A percentile compares a stretch with the other conserved stretches of the same genome.
phyloP scores from a whole-genome alignment of 2,797 vertebrate genomes.

The Eleutherodactylus coqui region DNA sequence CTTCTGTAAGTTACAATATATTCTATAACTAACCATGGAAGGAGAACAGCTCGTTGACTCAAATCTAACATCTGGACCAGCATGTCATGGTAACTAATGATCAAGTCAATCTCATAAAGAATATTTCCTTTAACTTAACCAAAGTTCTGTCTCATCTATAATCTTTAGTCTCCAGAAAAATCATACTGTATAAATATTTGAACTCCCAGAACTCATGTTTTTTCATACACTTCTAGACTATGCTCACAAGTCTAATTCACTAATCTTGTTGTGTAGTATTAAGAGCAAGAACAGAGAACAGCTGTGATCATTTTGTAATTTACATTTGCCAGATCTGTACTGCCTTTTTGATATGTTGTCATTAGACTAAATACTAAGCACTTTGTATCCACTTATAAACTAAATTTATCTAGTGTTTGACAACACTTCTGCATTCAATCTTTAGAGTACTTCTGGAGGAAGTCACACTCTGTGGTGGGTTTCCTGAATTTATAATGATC shows the following conservation, averaged over 20 bases:
- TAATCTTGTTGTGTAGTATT: background rate
- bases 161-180: background rate
- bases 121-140: conserved; percentile 6
- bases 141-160: background rate
- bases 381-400: conserved; percentile 34
- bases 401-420: conserved; percentile 43
- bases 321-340: conserved; percentile 52
- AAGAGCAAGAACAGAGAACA: conserved; percentile 33
- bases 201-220: background rate
- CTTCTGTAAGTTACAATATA: background rate
- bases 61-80: background rate
- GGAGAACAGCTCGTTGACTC: background rate
- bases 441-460: conserved; percentile 39
- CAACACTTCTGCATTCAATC: conserved; percentile 45
- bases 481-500: conserved; percentile 45
- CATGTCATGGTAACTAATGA: background rate
- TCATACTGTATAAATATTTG: conserved; percentile 14
- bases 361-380: conserved; percentile 43
- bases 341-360: conserved; percentile 43
- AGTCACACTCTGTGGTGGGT: conserved; percentile 32
- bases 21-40: background rate
- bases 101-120: background rate
- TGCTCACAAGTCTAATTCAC: background rate
- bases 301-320: conserved; percentile 32
- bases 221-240: background rate